A percentile compares a stretch with the other conserved stretches of the same genome.
These are phyloP conservation scores for Schizaphis graminum DNA, from an alignment of 2,888 invertebrate genomes.

Conservation along the genomic window DNA sequence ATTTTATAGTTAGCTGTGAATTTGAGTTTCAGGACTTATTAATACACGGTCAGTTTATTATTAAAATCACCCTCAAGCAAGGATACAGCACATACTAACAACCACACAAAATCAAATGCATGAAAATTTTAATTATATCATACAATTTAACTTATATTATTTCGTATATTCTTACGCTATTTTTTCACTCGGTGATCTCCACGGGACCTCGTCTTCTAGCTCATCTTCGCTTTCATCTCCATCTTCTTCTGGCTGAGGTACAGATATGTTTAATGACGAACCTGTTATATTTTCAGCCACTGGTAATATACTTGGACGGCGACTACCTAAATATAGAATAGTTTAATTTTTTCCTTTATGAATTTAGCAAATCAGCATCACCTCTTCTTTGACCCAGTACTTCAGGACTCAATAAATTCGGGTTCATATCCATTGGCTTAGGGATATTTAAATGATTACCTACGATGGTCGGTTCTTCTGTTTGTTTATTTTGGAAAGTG, in stretches of 20 bases:
- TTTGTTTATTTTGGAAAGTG: conserved; percentile 68
- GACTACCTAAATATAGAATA: conserved; percentile 75
- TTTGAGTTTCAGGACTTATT: background rate
- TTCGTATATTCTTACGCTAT: conserved; percentile 82
- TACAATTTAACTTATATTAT: background rate
- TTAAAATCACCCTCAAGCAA: conserved; percentile 1
- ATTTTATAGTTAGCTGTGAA: background rate
- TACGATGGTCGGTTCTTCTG: conserved; percentile 69
- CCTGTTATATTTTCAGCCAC: conserved; percentile 94
- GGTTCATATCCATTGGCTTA: conserved; percentile 79
- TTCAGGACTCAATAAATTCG: conserved; percentile 88
- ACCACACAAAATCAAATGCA: conserved; percentile 29
- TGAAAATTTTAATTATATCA: background rate
- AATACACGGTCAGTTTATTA: background rate
- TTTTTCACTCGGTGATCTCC: conserved; percentile 92
- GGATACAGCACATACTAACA: conserved; percentile 13
- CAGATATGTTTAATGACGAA: conserved; percentile 82
- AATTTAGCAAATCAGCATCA: background rate
- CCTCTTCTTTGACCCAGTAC: conserved; percentile 76
- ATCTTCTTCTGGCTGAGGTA: conserved; percentile 77
- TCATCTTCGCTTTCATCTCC: conserved; percentile 91
- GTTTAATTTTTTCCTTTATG: background rate
- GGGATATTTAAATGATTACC: conserved; percentile 88
- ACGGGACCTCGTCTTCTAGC: conserved; percentile 89
- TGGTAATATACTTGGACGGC: conserved; percentile 92